Evolutionary conservation across 1,140 invertebrate genomes (phyloP).

Genomic region (Sycobia sp.): DNA sequence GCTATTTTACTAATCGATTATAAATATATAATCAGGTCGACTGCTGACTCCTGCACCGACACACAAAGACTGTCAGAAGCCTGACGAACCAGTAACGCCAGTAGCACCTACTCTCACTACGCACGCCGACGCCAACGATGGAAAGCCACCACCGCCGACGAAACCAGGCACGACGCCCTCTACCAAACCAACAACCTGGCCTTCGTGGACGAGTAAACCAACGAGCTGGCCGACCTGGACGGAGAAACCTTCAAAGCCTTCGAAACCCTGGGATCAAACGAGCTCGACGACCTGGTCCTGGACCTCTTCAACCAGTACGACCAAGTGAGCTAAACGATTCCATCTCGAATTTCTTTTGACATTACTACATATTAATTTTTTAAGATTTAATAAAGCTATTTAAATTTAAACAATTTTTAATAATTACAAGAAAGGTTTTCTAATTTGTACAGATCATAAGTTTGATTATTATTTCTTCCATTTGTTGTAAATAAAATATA

Average conservation of each 20-base stretch:
- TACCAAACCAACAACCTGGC: slow-evolving; percentile 54
- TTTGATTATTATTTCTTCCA: no score
- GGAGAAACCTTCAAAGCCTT: slow-evolving; percentile 39
- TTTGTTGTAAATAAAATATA: no score
- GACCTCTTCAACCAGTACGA: slow-evolving; percentile 32
- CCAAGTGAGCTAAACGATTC: neutral
- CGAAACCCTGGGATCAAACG: slow-evolving; percentile 19
- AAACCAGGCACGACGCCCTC: slow-evolving; percentile 42
- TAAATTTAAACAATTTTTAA: no score
- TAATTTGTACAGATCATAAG: no score
- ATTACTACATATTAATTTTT: no score
- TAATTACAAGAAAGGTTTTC: no score
- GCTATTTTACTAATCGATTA: no score
- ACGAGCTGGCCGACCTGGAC: slow-evolving; percentile 49
- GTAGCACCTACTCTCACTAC: slow-evolving; percentile 73
- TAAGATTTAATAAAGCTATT: no score
- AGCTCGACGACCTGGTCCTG: slow-evolving; percentile 39
- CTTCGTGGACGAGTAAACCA: slow-evolving; percentile 50
- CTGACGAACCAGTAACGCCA: slow-evolving; percentile 72
- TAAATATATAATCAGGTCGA: no score
- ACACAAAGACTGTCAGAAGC: slow-evolving; percentile 68
- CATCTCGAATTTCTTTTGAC: no score
- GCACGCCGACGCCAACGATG: slow-evolving; percentile 51
- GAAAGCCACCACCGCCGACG: slow-evolving; percentile 53
- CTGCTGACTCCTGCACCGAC: slow-evolving; percentile 63